phyloP scores from a whole-genome alignment of 2,888 invertebrate species.

The Caenorhabditis doughertyi region DNA sequence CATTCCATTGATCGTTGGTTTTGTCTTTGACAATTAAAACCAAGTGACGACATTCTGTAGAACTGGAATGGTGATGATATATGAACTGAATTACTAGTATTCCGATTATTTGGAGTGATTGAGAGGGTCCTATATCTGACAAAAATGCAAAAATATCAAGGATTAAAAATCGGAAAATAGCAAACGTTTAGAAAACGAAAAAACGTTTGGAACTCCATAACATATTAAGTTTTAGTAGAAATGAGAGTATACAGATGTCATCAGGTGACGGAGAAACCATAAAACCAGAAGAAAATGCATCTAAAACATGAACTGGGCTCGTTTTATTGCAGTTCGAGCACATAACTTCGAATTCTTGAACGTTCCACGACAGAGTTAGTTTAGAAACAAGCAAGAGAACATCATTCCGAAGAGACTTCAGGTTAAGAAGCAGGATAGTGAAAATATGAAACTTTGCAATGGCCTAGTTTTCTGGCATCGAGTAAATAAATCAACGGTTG shows the following conservation, averaged over 20 bases:
- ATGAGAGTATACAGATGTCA: conserved; percentile 3
- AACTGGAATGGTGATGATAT: neutral
- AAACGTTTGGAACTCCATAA: neutral
- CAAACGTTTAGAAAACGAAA: neutral
- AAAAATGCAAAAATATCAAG: neutral
- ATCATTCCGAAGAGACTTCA: too few relatives aligned
- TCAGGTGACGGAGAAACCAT: conserved; percentile 24
- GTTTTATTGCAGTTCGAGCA: conserved; percentile 22
- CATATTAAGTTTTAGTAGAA: neutral
- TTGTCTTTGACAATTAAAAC: conserved; percentile 7
- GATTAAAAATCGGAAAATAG: neutral
- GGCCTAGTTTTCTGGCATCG: neutral
- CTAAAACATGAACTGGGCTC: conserved; percentile 16
- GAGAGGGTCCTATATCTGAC: too few relatives aligned
- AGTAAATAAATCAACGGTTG: conserved; percentile 21
- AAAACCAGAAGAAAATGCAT: conserved; percentile 11
- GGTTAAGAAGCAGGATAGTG: too few relatives aligned
- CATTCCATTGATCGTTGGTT: conserved; percentile 31
- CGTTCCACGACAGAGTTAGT: too few relatives aligned
- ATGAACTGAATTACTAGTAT: neutral
- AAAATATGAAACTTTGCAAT: neutral
- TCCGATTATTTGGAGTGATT: too few relatives aligned
- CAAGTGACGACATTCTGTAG: conserved; percentile 14
- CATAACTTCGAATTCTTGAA: too few relatives aligned
- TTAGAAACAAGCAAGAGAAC: too few relatives aligned